phyloP scores from a whole-genome alignment of 1,140 invertebrate genomes.

The Eumeta japonica region DNA sequence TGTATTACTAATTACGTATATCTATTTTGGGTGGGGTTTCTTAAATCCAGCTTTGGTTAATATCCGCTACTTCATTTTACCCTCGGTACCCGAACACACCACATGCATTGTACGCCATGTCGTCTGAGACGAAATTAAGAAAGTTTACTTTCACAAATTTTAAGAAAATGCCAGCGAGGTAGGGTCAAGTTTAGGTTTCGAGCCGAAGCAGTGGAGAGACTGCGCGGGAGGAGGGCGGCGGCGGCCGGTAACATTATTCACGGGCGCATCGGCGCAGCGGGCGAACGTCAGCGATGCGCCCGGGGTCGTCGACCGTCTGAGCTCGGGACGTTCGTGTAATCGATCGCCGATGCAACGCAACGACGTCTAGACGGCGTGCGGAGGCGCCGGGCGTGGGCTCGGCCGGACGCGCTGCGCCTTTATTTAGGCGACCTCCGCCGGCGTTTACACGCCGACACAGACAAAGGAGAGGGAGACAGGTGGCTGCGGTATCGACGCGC shows the following conservation, averaged over 20 bases:
- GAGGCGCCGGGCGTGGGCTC: constrained; percentile 39
- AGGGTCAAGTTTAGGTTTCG: neutral
- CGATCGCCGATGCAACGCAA: constrained; percentile 53
- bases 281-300: constrained; percentile 55
- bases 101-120: too few relatives aligned
- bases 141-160: too few relatives aligned
- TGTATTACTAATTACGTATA: too few relatives aligned
- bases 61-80: too few relatives aligned
- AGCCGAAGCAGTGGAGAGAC: constrained; percentile 7
- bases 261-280: constrained; percentile 51
- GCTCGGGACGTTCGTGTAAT: constrained; percentile 41
- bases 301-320: constrained; percentile 54
- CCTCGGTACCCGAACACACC: too few relatives aligned
- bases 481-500: constrained; percentile 27
- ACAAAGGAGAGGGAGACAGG: constrained; percentile 53
- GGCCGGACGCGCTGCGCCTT: constrained; percentile 37
- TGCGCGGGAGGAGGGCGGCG: constrained; percentile 1
- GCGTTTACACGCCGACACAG: constrained; percentile 51
- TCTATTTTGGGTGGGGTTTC: too few relatives aligned
- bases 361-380: constrained; percentile 54
- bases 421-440: constrained; percentile 56
- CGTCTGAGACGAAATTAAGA: too few relatives aligned
- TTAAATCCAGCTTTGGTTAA: too few relatives aligned
- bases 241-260: too few relatives aligned
- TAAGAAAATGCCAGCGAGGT: too few relatives aligned